Evolutionary conservation across 2,797 vertebrate species (phyloP), one percentile per base, ranked within the genome.

Genomic region (Gymnothorax javanicus): DNA sequence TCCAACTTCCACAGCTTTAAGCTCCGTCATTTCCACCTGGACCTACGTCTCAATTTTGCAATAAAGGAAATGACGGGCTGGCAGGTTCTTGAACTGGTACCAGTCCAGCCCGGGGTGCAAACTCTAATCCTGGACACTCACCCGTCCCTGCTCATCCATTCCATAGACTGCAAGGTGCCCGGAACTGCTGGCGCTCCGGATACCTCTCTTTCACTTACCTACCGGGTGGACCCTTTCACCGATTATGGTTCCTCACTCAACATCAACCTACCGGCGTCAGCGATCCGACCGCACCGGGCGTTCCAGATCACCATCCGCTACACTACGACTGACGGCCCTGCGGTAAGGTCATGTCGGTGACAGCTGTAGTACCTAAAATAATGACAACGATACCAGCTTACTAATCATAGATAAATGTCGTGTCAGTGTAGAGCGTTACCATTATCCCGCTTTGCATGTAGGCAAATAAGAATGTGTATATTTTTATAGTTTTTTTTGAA

Each of bases 231-330:
- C 82, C 96, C 96, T 0, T 98, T 98, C 93, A 95, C 97, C 0
- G 97, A 97, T 88, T 97, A 97, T n/a, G 97, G 96, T 67, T 96
- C 96, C 1, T 95, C 97, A 0, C 97, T 98, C 82, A 96, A 94
- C 87, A 95, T 99, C 94, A 95, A 95, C 60, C 94, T 98, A 89
- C 97, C 97, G 0, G 86, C 95, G 0, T 88, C 94, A 0, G 94
- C 93, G 0, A 91, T 95, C 82, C 95, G 92, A 83, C 95, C 94
- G 0, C 96, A 96, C 83, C 95, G 94, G 83, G 94, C 94, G 89
- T 95, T 99, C 94, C 97, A 97, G 94, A 91, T 99, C 95, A 96
- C 97, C 25, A 91, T 99, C 84, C 97, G 97, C 87, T 99, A 98
- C 95, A 97, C 96, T 81, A 97, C 97, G 59, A 96, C 96, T 0